A percentile compares a stretch with the other conserved stretches of the same genome.
These are phyloP conservation scores for Globodera ellingtonae DNA, from an alignment of 1,140 invertebrate genomes.

Conservation along the genomic window DNA sequence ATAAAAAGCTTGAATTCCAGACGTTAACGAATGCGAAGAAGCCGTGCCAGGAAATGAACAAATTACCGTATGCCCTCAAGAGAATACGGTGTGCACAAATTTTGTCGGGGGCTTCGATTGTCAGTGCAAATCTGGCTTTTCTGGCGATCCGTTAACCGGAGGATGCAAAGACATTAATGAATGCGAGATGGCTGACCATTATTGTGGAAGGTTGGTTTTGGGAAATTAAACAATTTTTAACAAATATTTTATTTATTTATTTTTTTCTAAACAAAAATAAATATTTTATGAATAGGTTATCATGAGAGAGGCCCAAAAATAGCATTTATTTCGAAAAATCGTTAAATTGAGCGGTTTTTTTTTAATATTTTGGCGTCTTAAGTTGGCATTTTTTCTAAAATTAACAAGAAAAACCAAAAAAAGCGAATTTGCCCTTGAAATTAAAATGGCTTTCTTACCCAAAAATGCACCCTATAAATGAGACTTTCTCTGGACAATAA, in stretches of 20 bases:
- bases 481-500: too few relatives aligned
- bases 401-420: too few relatives aligned
- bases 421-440: too few relatives aligned
- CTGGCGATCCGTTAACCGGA: conserved; percentile 34
- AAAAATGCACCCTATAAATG: not conserved
- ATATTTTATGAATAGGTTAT: too few relatives aligned
- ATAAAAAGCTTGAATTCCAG: conserved; percentile 12
- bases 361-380: too few relatives aligned
- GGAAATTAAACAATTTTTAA: not conserved
- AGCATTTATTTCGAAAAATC: too few relatives aligned
- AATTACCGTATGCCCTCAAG: conserved; percentile 34
- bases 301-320: too few relatives aligned
- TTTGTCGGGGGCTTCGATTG: conserved; percentile 48
- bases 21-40: conserved; percentile 46
- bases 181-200: conserved; percentile 37
- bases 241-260: too few relatives aligned
- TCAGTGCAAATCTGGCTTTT: conserved; percentile 39
- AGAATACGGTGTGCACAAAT: conserved; percentile 42
- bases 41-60: not conserved
- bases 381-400: too few relatives aligned
- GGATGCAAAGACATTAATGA: conserved; percentile 52
- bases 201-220: conserved; percentile 39
- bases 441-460: not conserved
- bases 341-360: too few relatives aligned
- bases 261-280: too few relatives aligned